A percentile compares a stretch with the other conserved stretches of the same genome.
Evolutionary conservation across 2,888 invertebrate species (phyloP).

Genomic region (Chymomyza caudatula): DNA sequence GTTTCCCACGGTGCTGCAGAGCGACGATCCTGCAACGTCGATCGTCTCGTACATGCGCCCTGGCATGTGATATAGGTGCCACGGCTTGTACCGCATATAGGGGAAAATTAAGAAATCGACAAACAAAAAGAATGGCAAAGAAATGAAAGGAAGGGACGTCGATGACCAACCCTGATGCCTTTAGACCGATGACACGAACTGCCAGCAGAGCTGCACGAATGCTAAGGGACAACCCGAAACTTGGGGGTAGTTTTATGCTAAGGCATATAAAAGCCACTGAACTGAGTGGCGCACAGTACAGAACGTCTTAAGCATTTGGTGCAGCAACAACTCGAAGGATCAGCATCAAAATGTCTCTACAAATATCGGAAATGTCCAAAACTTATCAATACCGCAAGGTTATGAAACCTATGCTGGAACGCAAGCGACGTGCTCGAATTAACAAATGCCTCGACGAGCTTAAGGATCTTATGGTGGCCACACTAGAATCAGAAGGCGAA

Average conservation of each 20-base stretch:
- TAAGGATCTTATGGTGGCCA: constrained; percentile 90
- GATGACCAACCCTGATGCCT: constrained; percentile 57
- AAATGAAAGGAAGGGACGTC: constrained; percentile 51
- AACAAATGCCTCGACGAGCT: constrained; percentile 93
- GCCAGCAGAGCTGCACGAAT: constrained; percentile 41
- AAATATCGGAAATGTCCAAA: constrained; percentile 83
- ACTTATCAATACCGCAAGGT: constrained; percentile 96
- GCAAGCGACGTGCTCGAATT: constrained; percentile 92
- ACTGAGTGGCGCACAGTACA: constrained; percentile 40
- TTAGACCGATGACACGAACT: constrained; percentile 48
- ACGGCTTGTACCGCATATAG: constrained; percentile 3
- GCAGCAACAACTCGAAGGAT: constrained; percentile 55
- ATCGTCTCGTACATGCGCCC: constrained; percentile 56
- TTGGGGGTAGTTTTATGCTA: constrained; percentile 26
- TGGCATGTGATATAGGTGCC: constrained; percentile 64
- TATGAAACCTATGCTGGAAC: constrained; percentile 95
- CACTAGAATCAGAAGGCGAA: constrained; percentile 87
- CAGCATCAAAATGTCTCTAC: constrained; percentile 64
- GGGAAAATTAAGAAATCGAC: constrained; percentile 57
- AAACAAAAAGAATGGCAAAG: constrained; percentile 60
- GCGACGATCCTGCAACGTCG: constrained; percentile 52
- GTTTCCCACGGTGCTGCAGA: constrained; percentile 76
- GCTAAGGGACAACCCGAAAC: background rate
- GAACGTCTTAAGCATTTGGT: constrained; percentile 59
- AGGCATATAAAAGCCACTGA: constrained; percentile 62